Base-by-base conservation (phyloP, 1,140 invertebrate species). In the Pseudomyrmex gracilis region DNA sequence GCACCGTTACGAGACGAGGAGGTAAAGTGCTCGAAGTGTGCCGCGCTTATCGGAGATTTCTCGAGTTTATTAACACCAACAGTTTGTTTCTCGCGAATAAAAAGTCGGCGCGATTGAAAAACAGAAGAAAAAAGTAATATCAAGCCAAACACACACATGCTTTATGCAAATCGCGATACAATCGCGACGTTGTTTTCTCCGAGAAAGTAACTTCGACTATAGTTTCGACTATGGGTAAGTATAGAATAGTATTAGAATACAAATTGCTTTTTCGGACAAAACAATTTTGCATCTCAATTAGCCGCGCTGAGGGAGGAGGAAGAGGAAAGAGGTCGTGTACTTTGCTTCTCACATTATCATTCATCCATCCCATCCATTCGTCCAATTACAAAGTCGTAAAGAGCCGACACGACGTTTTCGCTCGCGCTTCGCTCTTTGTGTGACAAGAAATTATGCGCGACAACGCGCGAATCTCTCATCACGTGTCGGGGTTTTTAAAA, bases 291-390 rank as follows among this genome's bases (percentile, higher is more conserved):
- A 47, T 53, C 43, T 34, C 53, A 22, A 58, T 80, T 53, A 24
- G 43, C 67, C 66, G 20, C 66, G 20, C 51, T 47, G 2, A 43
- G 53, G 34, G 5, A 34, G 5, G 2, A 34, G 34, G 24, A 24
- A 3, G 3, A 24, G 24, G 24, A 34, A 5, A 34, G 34, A 34
- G 53, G 9, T 70, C 43, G 53, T 70, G 53, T 53, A 10, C 47
- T 53, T 66, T 53, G 47, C 67, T 77, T 43, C n/a, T 43, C 66
- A 47, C 51, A 80, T 58, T 22, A 24, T 68, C 76, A 78, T 78
- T 24, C 24, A 20, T 80, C 66, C 45, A 57, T 70, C 2, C 60
- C 3, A 3, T 45, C 1, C 43, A 12, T 58, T 17, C 17, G 58
- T 34, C 10, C 43, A 12, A 70, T n/a, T 20, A 43, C 15, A 34